These are phyloP conservation scores for Ditylenchus weischeri DNA, from an alignment of 2,888 invertebrate genomes.

Conservation along the genomic window DNA sequence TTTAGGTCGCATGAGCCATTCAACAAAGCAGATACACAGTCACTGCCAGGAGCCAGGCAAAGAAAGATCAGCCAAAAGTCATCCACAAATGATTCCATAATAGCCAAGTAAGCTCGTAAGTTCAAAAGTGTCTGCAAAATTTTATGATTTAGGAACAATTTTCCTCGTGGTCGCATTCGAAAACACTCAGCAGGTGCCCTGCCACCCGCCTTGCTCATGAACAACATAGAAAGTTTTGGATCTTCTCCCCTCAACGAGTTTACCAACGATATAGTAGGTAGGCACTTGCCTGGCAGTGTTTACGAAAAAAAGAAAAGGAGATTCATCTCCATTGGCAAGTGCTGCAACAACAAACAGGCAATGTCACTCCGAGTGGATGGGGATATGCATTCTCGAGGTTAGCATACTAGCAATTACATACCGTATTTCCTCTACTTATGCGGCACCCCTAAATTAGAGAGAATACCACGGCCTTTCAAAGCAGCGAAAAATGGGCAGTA, in stretches of 20 bases:
- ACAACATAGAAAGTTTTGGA: conserved; percentile 14
- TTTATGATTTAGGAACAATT: conserved; percentile 16
- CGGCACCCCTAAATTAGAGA: too few species aligned
- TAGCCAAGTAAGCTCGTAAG: neutral
- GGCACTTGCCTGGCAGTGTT: conserved; percentile 4
- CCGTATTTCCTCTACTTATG: too few species aligned
- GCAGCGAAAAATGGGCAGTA: too few species aligned
- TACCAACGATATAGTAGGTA: neutral
- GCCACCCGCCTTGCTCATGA: conserved; percentile 5
- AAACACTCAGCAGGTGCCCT: conserved; percentile 15
- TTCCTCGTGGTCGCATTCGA: conserved; percentile 19
- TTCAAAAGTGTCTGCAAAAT: too few species aligned
- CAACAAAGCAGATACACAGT: conserved; percentile 49
- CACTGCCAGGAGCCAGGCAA: conserved; percentile 42
- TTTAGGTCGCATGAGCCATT: conserved; percentile 12
- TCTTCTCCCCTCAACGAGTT: neutral
- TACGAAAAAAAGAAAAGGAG: conserved; percentile 3
- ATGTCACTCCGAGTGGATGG: conserved; percentile 10
- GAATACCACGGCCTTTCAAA: too few species aligned
- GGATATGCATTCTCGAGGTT: conserved; percentile 2
- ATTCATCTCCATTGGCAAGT: conserved; percentile 14
- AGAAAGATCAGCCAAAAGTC: conserved; percentile 29
- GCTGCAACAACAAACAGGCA: conserved; percentile 14
- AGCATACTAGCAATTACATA: neutral
- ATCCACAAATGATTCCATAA: conserved; percentile 22